A percentile compares a stretch with the other conserved stretches of the same genome.
These are phyloP conservation scores for Tuta absoluta DNA, from an alignment of 2,888 invertebrate species.

Conservation along the genomic window DNA sequence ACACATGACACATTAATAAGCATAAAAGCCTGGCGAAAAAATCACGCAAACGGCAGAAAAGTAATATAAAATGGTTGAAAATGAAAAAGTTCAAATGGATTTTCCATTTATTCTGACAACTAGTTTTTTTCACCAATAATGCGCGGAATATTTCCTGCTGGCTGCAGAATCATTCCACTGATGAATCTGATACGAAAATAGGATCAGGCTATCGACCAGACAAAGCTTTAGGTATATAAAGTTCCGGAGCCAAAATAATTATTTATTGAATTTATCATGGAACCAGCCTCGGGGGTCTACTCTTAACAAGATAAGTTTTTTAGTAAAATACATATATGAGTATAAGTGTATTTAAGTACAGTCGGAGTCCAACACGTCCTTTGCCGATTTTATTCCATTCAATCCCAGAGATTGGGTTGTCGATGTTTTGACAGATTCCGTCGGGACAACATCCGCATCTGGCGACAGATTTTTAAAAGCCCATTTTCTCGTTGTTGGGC, in stretches of 20 bases:
- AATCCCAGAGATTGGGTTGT: constrained; percentile 36
- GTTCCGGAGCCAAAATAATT: constrained; percentile 28
- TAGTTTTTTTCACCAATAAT: constrained; percentile 36
- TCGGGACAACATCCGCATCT: constrained; percentile 35
- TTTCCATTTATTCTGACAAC: constrained; percentile 8
- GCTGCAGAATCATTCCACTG: constrained; percentile 53
- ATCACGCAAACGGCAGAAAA: neutral
- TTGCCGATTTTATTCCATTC: constrained; percentile 30
- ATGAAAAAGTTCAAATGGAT: neutral
- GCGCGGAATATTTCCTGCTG: constrained; percentile 48
- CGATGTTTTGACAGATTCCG: constrained; percentile 43
- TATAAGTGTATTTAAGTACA: too few relatives aligned
- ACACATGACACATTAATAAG: neutral
- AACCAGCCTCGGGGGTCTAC: neutral
- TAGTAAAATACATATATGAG: too few relatives aligned
- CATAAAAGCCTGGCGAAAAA: neutral
- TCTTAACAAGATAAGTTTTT: too few relatives aligned
- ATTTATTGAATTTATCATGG: neutral
- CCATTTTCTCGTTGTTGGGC: constrained; percentile 19
- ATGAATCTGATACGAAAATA: constrained; percentile 49
- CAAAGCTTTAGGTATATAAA: constrained; percentile 57
- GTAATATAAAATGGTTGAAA: neutral
- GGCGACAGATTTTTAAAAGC: constrained; percentile 34
- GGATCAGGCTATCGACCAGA: constrained; percentile 44
- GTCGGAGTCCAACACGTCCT: neutral